Percentiles rank a stretch among this genome's conserved stretches.
These are phyloP conservation scores for Synanceia verrucosa DNA, from an alignment of 2,797 vertebrate species.

Conservation along the genomic window DNA sequence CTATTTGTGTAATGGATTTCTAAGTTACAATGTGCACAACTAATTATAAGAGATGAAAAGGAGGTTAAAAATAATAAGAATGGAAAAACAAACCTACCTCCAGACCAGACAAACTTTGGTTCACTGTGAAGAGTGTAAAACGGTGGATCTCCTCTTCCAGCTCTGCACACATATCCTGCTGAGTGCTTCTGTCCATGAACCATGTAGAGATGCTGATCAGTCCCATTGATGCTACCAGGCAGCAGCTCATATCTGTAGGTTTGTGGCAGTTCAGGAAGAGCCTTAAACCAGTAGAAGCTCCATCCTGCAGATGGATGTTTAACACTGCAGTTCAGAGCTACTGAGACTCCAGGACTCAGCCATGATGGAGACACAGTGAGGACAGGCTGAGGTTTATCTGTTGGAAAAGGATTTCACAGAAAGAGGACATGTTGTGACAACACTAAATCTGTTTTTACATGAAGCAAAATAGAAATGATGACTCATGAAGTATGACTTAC, in stretches of 20 bases:
- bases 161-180: slow-evolving; percentile 40
- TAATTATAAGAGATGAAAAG: not conserved
- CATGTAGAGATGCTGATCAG: slow-evolving; percentile 32
- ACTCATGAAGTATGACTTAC: too few relatives aligned
- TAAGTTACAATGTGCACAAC: too few relatives aligned
- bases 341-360: slow-evolving; percentile 54
- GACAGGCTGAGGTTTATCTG: slow-evolving; percentile 14
- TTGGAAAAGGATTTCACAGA: not conserved
- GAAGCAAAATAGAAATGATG: too few relatives aligned
- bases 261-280: not conserved
- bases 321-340: slow-evolving; percentile 40
- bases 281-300: slow-evolving; percentile 59
- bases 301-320: slow-evolving; percentile 36
- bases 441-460: too few relatives aligned
- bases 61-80: not conserved
- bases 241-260: slow-evolving; percentile 25
- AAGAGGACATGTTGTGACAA: not conserved
- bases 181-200: slow-evolving; percentile 31
- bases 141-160: slow-evolving; percentile 1
- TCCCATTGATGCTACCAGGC: slow-evolving; percentile 11
- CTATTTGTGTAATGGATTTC: too few relatives aligned
- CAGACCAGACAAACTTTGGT: not conserved
- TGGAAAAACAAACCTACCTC: not conserved
- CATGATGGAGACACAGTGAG: slow-evolving; percentile 52
- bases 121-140: not conserved